Percentiles rank a stretch among this genome's conserved stretches.
These are phyloP conservation scores for Cervus canadensis DNA, from an alignment of 2,113 vertebrate species.

Conservation along the genomic window DNA sequence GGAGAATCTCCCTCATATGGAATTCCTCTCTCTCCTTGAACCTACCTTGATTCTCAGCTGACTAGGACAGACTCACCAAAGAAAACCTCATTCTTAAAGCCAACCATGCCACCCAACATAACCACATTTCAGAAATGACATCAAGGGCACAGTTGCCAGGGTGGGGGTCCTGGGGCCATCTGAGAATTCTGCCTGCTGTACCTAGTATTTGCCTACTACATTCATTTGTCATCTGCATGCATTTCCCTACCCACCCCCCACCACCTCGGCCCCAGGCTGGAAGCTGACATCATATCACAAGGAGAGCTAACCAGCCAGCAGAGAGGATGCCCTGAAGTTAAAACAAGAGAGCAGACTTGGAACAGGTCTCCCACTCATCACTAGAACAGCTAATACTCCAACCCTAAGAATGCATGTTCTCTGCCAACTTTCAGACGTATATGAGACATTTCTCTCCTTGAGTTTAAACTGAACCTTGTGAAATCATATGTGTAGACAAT, in stretches of 20 bases:
- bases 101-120: neutral
- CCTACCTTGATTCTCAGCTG: neutral
- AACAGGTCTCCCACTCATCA: neutral
- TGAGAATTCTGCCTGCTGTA: neutral
- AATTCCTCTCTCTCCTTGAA: neutral
- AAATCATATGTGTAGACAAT: neutral
- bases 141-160: neutral
- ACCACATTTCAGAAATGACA: neutral
- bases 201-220: neutral
- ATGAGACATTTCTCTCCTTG: neutral
- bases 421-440: neutral
- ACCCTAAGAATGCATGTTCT: neutral
- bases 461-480: neutral
- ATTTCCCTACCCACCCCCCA: neutral
- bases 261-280: neutral
- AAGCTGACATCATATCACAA: neutral
- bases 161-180: accelerated
- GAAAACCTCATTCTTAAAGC: neutral
- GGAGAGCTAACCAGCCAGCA: neutral
- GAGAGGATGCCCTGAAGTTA: neutral
- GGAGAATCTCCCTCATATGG: neutral
- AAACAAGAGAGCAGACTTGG: neutral
- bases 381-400: neutral
- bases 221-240: neutral
- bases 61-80: neutral